Base-by-base conservation (phyloP, 2,797 vertebrate species). In the Leptodactylus fallax region DNA sequence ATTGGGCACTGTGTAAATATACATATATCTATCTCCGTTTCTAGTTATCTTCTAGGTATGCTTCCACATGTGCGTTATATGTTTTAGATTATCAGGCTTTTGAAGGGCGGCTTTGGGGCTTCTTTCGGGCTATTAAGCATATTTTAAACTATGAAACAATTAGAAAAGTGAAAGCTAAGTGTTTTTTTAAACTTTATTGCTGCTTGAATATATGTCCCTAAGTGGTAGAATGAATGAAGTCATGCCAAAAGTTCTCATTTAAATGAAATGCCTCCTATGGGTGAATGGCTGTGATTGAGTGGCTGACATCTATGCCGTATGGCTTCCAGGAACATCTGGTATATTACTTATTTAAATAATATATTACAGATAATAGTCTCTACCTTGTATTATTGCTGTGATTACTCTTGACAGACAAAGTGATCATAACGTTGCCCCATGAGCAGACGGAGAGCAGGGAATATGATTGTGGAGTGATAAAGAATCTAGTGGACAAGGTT, bases 201-300 rank as follows among this genome's bases (percentile, higher is more conserved):
- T 83, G 74, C 80, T 80, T 53, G 61, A 87, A 87, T 87, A 86
- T 79, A 71, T 65, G 81, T 89, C 83, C 53, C 81, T 89, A 89
- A 89, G 88, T 89, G 74, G 85, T 83, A 72, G 85, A 83, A 89
- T 83, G 88, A 89, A 89, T 89, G 88, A 89, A 87, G 88, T 89
- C 88, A 89, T 89, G 88, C 85, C 88, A 87, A 86, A 89, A 85
- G 81, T 89, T 89, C 63, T 89, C 88, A 89, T 89, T 86, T 87
- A 86, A 89, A 89, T 89, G 82, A 87, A 89, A 89, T 89, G 88
- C 80, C 88, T 87, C 85, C 83, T 89, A 87, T 83, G 88, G 81
- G 61, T 89, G 88, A 89, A 86, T 89, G 88, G 74, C 85, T 86
- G 79, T 89, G 88, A 87, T 89, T 79, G 85, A 89, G 88, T 87